phyloP scores from a whole-genome alignment of 2,797 vertebrate species.

The Oreonectes daqikongensis region DNA sequence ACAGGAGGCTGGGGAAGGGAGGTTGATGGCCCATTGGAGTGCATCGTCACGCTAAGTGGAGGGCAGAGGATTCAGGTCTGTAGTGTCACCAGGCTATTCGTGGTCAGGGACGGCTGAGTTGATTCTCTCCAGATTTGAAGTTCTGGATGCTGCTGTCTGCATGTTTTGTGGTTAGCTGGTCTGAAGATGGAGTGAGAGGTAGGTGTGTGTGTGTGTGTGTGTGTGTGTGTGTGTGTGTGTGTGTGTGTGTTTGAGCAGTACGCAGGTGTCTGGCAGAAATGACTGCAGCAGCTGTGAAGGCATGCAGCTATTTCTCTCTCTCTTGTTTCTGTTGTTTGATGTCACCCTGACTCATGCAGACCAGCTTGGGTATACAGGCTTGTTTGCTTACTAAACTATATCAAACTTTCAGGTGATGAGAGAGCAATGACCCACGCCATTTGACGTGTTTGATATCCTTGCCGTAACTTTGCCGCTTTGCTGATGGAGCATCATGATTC shows the following conservation, averaged over 20 bases:
- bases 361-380: slow-evolving; percentile 56
- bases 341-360: slow-evolving; percentile 65
- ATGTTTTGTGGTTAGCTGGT: slow-evolving; percentile 55
- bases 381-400: slow-evolving; percentile 56
- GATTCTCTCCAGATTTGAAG: slow-evolving; percentile 12
- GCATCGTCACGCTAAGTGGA: slow-evolving; percentile 51
- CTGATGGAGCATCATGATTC: slow-evolving; percentile 32
- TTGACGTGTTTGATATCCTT: not conserved
- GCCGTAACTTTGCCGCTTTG: slow-evolving; percentile 42
- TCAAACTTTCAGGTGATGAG: slow-evolving; percentile 62
- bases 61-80: slow-evolving; percentile 38
- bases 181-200: slow-evolving; percentile 73
- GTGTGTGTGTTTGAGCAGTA: slow-evolving; percentile 30
- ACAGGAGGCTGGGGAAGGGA: slow-evolving; percentile 50
- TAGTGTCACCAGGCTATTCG: slow-evolving; percentile 2
- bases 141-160: slow-evolving; percentile 16
- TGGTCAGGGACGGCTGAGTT: slow-evolving; percentile 25
- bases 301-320: slow-evolving; percentile 55
- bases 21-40: slow-evolving; percentile 63
- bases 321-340: slow-evolving; percentile 67
- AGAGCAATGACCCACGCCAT: slow-evolving; percentile 39
- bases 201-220: slow-evolving; percentile 62
- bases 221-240: slow-evolving; percentile 42
- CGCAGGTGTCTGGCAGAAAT: slow-evolving; percentile 64
- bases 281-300: slow-evolving; percentile 69